Evolutionary conservation across 2,113 vertebrate species (phyloP).

Genomic region (Cavia porcellus): DNA sequence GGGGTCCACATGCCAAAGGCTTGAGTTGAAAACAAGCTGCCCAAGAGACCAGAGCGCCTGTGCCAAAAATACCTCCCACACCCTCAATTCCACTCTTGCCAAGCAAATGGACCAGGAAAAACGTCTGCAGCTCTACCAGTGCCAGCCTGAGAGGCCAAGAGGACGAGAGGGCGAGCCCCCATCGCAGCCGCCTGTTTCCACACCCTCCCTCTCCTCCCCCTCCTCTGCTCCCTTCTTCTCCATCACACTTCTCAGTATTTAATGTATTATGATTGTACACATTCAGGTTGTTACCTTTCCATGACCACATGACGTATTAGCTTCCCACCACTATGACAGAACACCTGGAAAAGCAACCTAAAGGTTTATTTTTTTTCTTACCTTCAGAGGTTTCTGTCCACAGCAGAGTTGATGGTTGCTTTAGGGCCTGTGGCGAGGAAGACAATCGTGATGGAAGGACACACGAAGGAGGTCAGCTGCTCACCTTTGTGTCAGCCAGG

Average conservation of each 20-base stretch:
- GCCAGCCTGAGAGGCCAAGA: background rate
- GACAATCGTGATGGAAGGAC: background rate
- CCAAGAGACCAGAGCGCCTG: background rate
- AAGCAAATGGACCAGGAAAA: background rate
- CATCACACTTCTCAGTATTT: too few relatives aligned
- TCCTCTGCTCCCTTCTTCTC: background rate
- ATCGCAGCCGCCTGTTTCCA: background rate
- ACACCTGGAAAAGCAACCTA: background rate
- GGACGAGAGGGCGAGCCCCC: background rate
- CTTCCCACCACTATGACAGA: background rate
- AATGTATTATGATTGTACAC: background rate
- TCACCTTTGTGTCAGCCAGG: background rate
- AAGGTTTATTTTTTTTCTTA: background rate
- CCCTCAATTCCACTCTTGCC: background rate
- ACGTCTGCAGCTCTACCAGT: background rate
- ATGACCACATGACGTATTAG: background rate
- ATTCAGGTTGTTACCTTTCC: background rate
- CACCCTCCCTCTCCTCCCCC: background rate
- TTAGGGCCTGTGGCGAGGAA: background rate
- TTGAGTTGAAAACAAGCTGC: background rate
- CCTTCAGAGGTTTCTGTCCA: background rate
- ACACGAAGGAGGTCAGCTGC: background rate
- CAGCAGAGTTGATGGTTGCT: background rate
- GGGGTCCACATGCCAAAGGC: background rate
- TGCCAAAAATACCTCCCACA: background rate